Evolutionary conservation across 2,113 vertebrate species (phyloP), one percentile per base, ranked within the genome.

Genomic region (Baryphthengus martii): DNA sequence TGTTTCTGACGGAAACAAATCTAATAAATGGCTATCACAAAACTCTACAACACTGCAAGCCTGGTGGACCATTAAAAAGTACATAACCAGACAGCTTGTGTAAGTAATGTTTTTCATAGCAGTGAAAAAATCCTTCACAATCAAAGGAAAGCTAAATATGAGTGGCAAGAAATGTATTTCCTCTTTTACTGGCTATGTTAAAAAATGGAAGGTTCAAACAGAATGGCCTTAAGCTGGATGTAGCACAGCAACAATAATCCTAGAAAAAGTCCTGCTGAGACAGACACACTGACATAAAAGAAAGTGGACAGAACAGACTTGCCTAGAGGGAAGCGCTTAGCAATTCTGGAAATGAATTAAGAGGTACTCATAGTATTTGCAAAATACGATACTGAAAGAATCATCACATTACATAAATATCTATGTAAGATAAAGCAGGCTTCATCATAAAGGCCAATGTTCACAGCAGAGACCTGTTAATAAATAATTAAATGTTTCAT

Each of bases 141-240:
- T 67, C 16, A 84, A 93, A 88, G 10, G 42, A 70, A 73, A 79
- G 1, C 9, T n/a, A 79, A 90, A 24, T n/a, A 56, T 21, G 31
- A 67, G 6, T 72, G 6, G 14, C 2, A 0, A 75, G 4, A 85
- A 56, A 47, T 28, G 0, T 44, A 11, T 25, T 68, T 79, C 15
- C 33, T 39, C 39, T 78, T 15, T 2, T 18, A 75, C 13, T 3
- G 1, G 17, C 1, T 29, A 29, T 1, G 1, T 44, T 62, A 7
- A 78, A 89, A 84, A 67, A 18, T 14, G 7, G 25, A 75, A 74
- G 11, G 25, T 28, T 85, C 18, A 78, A 76, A 71, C 7, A 82
- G 29, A 83, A 82, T 40, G 9, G 70, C 9, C 26, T 12, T 52
- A 79, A 73, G 31, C 16, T 61, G 15, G 17, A 61, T 61, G 24